phyloP scores from a whole-genome alignment of 2,888 invertebrate genomes.

The Xestia sexstrigata region DNA sequence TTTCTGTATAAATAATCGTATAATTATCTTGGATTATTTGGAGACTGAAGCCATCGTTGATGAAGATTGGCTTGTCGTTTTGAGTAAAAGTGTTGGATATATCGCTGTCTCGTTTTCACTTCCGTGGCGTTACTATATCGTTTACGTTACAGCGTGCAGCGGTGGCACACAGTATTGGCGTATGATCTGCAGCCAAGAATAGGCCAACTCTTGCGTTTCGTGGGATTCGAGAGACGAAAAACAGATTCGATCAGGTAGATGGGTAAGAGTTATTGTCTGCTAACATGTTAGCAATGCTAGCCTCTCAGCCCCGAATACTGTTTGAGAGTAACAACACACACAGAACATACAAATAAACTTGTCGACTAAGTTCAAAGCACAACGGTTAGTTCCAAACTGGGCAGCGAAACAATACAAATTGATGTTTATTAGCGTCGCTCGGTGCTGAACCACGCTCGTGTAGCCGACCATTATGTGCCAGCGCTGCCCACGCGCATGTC shows the following conservation, averaged over 20 bases:
- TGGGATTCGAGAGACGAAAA: conserved; percentile 21
- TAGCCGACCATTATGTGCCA: conserved; percentile 27
- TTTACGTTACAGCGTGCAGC: conserved; percentile 22
- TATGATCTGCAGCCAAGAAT: conserved; percentile 35
- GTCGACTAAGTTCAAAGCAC: conserved; percentile 30
- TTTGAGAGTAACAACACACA: background rate
- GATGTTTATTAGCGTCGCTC: conserved; percentile 50
- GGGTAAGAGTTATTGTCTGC: conserved; percentile 13
- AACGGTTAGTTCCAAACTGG: conserved; percentile 32
- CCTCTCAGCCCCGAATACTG: background rate
- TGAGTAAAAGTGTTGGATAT: conserved; percentile 9
- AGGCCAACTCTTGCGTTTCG: conserved; percentile 17
- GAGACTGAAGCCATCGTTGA: background rate
- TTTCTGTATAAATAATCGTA: conserved; percentile 34
- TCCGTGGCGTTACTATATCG: conserved; percentile 19
- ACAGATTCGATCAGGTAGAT: conserved; percentile 23
- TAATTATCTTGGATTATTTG: conserved; percentile 26
- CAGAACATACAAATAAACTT: conserved; percentile 30
- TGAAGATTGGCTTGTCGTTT: conserved; percentile 22
- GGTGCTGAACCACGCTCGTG: conserved; percentile 6
- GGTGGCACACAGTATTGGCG: conserved; percentile 15
- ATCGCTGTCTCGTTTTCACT: conserved; percentile 23
- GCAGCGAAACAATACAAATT: conserved; percentile 46
- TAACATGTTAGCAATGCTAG: conserved; percentile 5
- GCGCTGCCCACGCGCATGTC: conserved; percentile 54